Percentiles rank a stretch among this genome's conserved stretches.
phyloP scores from a whole-genome alignment of 2,797 vertebrate species.

The Sebastes diploproa region DNA sequence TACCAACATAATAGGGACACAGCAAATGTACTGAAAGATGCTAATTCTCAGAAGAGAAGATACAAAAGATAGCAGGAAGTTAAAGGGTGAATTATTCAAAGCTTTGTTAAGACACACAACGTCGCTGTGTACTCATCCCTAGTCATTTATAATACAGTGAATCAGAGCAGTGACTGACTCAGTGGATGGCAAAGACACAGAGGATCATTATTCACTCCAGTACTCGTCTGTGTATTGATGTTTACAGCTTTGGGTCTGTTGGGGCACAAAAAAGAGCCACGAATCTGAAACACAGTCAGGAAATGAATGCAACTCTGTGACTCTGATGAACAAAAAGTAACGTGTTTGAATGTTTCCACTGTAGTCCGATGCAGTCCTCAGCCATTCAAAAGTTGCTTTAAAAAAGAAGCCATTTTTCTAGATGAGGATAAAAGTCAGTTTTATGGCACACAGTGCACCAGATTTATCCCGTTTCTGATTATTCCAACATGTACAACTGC shows the following conservation, averaged over 20 bases:
- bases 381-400: constrained; percentile 31
- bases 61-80: constrained; percentile 51
- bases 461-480: constrained; percentile 43
- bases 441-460: constrained; percentile 29
- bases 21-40: not conserved
- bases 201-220: constrained; percentile 38
- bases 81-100: constrained; percentile 26
- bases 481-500: constrained; percentile 58
- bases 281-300: constrained; percentile 25
- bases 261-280: constrained; percentile 34
- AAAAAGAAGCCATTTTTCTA: constrained; percentile 34
- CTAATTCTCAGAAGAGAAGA: constrained; percentile 12
- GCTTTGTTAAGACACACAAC: constrained; percentile 25
- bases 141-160: constrained; percentile 35
- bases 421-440: constrained; percentile 45
- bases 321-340: constrained; percentile 38
- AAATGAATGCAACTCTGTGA: constrained; percentile 42
- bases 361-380: not conserved
- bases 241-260: constrained; percentile 58
- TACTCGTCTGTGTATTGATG: constrained; percentile 22
- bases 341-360: constrained; percentile 47
- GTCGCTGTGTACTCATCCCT: constrained; percentile 32
- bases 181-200: constrained; percentile 30
- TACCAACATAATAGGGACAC: not conserved
- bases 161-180: constrained; percentile 25